These are phyloP conservation scores for Balaeniceps rex DNA, from an alignment of 2,113 vertebrate species.

Conservation along the genomic window DNA sequence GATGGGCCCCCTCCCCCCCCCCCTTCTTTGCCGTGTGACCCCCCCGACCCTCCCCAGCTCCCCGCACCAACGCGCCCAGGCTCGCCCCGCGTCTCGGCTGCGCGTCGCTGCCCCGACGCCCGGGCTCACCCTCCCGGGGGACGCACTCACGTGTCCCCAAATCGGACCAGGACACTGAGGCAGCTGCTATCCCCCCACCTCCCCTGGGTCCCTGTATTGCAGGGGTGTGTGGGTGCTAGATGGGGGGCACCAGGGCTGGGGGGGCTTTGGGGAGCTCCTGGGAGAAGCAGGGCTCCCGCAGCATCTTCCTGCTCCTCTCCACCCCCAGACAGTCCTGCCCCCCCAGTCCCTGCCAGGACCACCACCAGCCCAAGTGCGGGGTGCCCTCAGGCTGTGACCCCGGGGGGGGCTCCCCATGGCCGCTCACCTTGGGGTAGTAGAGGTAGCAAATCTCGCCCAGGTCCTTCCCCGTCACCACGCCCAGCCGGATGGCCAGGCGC, in stretches of 20 bases:
- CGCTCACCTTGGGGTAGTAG: conserved; percentile 80
- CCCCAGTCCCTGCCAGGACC: background rate
- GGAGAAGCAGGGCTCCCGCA: background rate
- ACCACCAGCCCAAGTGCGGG: background rate
- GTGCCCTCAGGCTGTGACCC: background rate
- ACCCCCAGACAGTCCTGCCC: no score
- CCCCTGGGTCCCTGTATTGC: rapidly evolving
- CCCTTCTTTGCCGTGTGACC: background rate
- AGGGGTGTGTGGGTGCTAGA: background rate
- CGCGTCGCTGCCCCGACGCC: background rate
- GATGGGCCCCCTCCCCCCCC: rapidly evolving
- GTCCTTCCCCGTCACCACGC: conserved; percentile 77
- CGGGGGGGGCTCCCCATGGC: rapidly evolving
- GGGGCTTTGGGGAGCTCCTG: background rate
- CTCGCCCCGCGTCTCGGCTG: rapidly evolving
- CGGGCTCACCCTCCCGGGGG: rapidly evolving
- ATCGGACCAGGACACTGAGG: background rate
- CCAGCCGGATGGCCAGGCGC: conserved; percentile 75
- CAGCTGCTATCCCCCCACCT: background rate
- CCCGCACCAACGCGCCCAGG: background rate
- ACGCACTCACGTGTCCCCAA: background rate
- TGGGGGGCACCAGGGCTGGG: background rate
- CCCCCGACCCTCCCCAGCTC: rapidly evolving
- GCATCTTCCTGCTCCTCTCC: background rate
- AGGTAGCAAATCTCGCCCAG: conserved; percentile 71